Evolutionary conservation across 2,888 invertebrate genomes (phyloP).

Genomic region (Dicyrtoma fusca): DNA sequence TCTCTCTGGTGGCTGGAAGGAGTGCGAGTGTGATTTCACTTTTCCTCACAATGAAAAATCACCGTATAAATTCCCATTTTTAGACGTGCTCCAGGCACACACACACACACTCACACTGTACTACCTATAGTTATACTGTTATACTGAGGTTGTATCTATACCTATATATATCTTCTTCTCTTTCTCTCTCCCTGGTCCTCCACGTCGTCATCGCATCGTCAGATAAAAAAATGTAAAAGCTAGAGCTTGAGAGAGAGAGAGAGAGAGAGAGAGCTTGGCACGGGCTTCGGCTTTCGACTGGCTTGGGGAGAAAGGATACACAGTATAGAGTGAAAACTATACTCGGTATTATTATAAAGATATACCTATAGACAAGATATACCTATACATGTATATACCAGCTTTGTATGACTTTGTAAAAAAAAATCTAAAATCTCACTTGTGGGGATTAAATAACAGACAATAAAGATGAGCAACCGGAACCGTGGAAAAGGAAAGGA

Average conservation of each 20-base stretch:
- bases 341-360: no score
- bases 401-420: no score
- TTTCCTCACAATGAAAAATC: constrained; percentile 47
- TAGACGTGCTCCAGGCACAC: constrained; percentile 31
- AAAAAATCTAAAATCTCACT: constrained; percentile 17
- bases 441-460: constrained; percentile 40
- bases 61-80: constrained; percentile 46
- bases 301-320: no score
- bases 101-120: no score
- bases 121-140: no score
- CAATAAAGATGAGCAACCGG: constrained; percentile 34
- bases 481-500: background rate
- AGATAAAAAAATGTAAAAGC: constrained; percentile 5
- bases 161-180: background rate
- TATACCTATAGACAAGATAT: no score
- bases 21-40: constrained; percentile 31
- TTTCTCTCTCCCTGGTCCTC: background rate
- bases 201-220: background rate
- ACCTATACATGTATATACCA: no score
- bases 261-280: constrained; percentile 17
- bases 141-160: background rate
- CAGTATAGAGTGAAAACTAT: no score
- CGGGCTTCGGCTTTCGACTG: background rate
- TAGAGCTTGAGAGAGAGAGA: constrained; percentile 10
- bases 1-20: no score